Percentiles rank a stretch among this genome's conserved stretches.
Evolutionary conservation across 2,797 vertebrate species (phyloP).

Genomic region (Chloroceryle amazona): DNA sequence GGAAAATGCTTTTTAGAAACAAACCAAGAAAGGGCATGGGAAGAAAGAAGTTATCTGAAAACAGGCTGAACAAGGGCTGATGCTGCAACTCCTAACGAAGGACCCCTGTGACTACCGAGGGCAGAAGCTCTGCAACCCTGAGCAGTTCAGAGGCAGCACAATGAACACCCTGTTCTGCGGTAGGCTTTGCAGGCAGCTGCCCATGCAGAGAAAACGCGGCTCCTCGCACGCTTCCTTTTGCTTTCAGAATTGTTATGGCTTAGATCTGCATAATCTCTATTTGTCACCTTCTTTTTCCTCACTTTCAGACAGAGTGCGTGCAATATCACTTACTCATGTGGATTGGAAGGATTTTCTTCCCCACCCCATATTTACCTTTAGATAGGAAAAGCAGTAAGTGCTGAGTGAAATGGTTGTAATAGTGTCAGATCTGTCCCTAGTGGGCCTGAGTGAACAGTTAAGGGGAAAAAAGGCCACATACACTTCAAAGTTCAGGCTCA

Average conservation of each 20-base stretch:
- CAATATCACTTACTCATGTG: neutral
- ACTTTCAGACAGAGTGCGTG: neutral
- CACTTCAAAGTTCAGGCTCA: neutral
- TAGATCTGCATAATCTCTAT: neutral
- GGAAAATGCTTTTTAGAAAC: neutral
- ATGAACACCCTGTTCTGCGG: neutral
- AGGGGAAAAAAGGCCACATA: neutral
- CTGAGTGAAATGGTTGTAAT: slow-evolving; percentile 25
- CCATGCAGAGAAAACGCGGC: neutral
- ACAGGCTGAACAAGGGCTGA: neutral
- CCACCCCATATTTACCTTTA: neutral
- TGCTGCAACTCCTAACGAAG: neutral
- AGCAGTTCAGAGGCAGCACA: slow-evolving; percentile 7
- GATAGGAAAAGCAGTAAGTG: neutral
- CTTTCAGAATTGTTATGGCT: neutral
- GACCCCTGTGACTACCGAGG: neutral
- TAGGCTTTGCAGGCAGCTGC: neutral
- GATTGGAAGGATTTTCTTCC: neutral
- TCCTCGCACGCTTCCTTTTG: neutral
- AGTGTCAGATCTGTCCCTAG: slow-evolving; percentile 40
- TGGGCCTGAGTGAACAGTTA: neutral
- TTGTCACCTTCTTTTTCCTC: neutral
- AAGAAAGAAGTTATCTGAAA: neutral
- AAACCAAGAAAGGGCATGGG: neutral
- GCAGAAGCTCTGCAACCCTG: neutral